Conservation (phyloP, 2,888 invertebrate genomes). For the Orthosia incerta region DNA sequence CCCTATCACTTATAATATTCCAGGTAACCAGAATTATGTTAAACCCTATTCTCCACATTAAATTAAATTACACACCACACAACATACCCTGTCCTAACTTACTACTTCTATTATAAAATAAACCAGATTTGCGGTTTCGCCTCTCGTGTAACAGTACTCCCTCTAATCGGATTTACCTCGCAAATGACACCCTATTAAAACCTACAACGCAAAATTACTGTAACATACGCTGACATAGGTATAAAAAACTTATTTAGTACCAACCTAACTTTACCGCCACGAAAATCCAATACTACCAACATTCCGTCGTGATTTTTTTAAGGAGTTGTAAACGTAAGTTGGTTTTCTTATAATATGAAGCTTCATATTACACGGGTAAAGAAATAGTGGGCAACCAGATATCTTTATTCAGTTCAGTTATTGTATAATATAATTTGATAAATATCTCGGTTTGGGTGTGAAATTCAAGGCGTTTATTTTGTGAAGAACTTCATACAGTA, state of each 20-base stretch:
- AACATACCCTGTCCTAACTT: slow-evolving; percentile 16
- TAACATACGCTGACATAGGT: slow-evolving; percentile 52
- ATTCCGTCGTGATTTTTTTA: not conserved
- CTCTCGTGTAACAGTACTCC: slow-evolving; percentile 66
- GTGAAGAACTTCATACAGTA: slow-evolving; percentile 38
- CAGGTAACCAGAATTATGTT: not conserved
- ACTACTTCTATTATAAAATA: slow-evolving; percentile 44
- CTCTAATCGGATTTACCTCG: slow-evolving; percentile 73
- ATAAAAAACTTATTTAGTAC: slow-evolving; percentile 54
- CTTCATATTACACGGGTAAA: slow-evolving; percentile 52
- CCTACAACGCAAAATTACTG: slow-evolving; percentile 61
- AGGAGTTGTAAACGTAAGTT: slow-evolving; percentile 35
- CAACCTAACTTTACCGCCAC: slow-evolving; percentile 33
- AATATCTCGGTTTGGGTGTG: slow-evolving; percentile 66
- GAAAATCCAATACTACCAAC: not conserved
- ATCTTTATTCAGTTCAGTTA: slow-evolving; percentile 52
- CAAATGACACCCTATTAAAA: slow-evolving; percentile 75
- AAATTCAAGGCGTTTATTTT: slow-evolving; percentile 63
- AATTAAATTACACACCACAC: slow-evolving; percentile 44
- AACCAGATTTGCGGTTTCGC: slow-evolving; percentile 64
- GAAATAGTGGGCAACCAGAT: slow-evolving; percentile 56
- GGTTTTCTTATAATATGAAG: slow-evolving; percentile 56
- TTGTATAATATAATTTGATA: slow-evolving; percentile 68
- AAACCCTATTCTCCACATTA: not conserved
- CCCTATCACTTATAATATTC: not conserved